These are phyloP conservation scores for Ptilorrhoa leucosticta DNA, from an alignment of 2,113 vertebrate species.

Conservation along the genomic window DNA sequence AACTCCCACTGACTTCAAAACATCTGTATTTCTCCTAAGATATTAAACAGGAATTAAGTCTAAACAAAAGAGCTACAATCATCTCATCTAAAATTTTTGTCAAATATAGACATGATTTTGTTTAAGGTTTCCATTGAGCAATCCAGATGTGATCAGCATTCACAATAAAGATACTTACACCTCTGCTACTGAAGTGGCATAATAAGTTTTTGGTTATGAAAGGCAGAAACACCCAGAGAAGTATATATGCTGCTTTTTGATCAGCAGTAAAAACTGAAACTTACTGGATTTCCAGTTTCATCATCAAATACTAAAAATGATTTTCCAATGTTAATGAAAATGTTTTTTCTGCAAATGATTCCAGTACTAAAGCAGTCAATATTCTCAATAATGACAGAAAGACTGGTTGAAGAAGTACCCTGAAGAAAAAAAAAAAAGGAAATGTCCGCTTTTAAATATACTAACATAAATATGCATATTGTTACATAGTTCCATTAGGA, in stretches of 20 bases:
- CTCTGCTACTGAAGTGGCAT: neutral
- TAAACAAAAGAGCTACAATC: neutral
- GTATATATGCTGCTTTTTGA: neutral
- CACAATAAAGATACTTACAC: neutral
- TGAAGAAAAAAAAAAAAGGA: constrained; percentile 24
- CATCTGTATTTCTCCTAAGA: neutral
- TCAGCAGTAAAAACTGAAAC: neutral
- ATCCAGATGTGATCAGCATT: neutral
- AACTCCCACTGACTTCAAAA: neutral
- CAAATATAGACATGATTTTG: neutral
- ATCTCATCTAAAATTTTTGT: neutral
- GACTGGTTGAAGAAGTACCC: constrained; percentile 76
- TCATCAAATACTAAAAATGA: constrained; percentile 85
- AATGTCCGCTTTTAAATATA: neutral
- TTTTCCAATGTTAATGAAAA: constrained; percentile 81
- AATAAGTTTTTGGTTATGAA: neutral
- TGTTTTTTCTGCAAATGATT: constrained; percentile 86
- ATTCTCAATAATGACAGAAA: constrained; percentile 85
- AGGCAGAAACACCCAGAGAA: neutral
- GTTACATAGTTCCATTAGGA: neutral
- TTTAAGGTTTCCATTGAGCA: neutral
- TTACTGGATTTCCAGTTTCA: constrained; percentile 87
- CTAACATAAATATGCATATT: neutral
- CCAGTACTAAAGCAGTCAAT: constrained; percentile 89
- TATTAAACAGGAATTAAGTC: neutral